Conservation (phyloP, 2,113 vertebrate genomes). For the Synodontis membranacea region DNA sequence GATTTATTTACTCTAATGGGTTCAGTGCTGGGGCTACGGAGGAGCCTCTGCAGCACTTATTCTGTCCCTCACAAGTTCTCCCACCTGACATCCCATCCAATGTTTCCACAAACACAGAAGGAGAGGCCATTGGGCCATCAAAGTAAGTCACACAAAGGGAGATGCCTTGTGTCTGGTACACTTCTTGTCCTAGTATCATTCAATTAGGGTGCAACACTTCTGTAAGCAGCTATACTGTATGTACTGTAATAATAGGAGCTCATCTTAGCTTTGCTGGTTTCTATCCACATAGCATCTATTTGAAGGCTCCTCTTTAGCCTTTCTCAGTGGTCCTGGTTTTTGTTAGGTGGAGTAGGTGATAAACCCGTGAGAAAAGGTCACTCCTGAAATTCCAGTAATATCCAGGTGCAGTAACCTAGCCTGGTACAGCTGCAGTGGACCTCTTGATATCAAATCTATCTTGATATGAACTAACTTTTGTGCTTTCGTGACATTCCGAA, state of each 20-base stretch:
- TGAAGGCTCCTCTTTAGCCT: background rate
- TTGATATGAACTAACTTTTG: background rate
- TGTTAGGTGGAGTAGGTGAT: background rate
- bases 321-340: conserved; percentile 17
- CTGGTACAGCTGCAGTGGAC: background rate
- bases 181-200: background rate
- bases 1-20: background rate
- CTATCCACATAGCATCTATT: background rate
- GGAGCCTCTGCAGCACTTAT: background rate
- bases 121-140: background rate
- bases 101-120: background rate
- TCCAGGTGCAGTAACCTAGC: background rate
- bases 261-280: background rate
- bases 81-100: background rate
- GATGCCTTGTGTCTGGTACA: background rate
- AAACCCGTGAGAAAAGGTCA: background rate
- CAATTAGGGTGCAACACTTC: background rate
- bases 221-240: background rate
- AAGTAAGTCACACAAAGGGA: background rate
- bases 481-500: background rate
- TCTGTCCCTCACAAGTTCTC: background rate
- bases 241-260: background rate
- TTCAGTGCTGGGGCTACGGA: background rate
- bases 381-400: background rate
- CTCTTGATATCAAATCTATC: background rate